Percentiles rank a stretch among this genome's conserved stretches.
Evolutionary conservation across 2,113 vertebrate species (phyloP).

Genomic region (Erythrolamprus reginae): DNA sequence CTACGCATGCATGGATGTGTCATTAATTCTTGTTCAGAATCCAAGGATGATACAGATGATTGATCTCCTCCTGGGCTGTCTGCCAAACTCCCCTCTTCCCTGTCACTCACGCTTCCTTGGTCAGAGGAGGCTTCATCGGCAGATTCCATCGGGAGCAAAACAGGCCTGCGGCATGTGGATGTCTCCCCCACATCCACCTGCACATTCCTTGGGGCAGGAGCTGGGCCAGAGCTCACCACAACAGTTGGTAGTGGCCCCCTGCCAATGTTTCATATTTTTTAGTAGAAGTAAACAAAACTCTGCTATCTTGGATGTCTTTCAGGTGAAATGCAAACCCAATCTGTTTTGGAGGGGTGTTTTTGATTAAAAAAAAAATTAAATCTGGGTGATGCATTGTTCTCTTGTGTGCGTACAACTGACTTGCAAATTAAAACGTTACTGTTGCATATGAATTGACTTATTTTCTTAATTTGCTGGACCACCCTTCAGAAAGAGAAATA

Average conservation of each 20-base stretch:
- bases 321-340: neutral
- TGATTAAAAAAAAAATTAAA: neutral
- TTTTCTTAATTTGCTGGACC: neutral
- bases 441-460: neutral
- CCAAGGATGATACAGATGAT: too few species aligned
- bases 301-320: neutral
- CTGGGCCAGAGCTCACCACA: too few species aligned
- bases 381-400: neutral
- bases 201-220: too few species aligned
- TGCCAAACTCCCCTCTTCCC: too few species aligned
- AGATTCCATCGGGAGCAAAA: too few species aligned
- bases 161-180: too few species aligned
- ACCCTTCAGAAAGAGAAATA: neutral
- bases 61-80: too few species aligned
- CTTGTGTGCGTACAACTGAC: neutral
- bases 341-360: neutral
- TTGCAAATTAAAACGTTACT: neutral
- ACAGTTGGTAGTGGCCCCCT: neutral
- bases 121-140: too few species aligned
- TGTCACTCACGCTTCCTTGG: too few species aligned
- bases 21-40: too few species aligned
- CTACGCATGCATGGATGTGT: too few species aligned
- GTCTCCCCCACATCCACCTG: too few species aligned
- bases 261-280: neutral
- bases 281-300: neutral